These are phyloP conservation scores for Loripinus fragilis DNA, from an alignment of 2,888 invertebrate species.

Conservation along the genomic window DNA sequence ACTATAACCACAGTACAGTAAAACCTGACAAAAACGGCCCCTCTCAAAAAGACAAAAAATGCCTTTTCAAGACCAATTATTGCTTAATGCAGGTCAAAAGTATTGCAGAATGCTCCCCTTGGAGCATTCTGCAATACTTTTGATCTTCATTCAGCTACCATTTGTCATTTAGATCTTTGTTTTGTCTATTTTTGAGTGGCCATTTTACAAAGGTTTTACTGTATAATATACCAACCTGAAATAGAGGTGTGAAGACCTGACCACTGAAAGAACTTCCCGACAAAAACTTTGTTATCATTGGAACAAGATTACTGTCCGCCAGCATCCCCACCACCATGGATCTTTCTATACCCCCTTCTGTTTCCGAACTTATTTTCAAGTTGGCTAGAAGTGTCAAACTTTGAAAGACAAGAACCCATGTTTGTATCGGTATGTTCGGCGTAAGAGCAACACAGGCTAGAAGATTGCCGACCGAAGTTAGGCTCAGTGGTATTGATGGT, in stretches of 20 bases:
- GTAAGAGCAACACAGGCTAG: conserved; percentile 88
- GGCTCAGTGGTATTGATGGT: conserved; percentile 88
- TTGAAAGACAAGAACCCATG: conserved; percentile 92
- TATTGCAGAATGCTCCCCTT: no score
- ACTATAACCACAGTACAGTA: no score
- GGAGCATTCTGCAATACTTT: no score
- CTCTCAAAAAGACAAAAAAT: no score
- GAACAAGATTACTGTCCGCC: conserved; percentile 76
- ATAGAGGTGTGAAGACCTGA: conserved; percentile 43
- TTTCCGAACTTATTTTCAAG: conserved; percentile 81
- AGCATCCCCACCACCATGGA: conserved; percentile 79
- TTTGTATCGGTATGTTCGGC: conserved; percentile 88
- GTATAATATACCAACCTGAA: no score
- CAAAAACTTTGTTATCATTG: conserved; percentile 79
- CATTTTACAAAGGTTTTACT: no score
- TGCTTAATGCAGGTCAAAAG: no score
- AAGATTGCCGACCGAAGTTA: conserved; percentile 87
- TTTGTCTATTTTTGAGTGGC: no score
- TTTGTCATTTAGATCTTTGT: no score
- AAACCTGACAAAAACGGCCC: no score
- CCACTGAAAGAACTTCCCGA: conserved; percentile 73
- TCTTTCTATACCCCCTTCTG: conserved; percentile 43
- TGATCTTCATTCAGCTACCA: no score
- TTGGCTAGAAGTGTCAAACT: conserved; percentile 90
- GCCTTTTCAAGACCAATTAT: no score